Evolutionary conservation across 53 echinoderm and acorn worm genomes (phyloP), one percentile per base, ranked within the genome.

Genomic region (Zoroaster sp.): DNA sequence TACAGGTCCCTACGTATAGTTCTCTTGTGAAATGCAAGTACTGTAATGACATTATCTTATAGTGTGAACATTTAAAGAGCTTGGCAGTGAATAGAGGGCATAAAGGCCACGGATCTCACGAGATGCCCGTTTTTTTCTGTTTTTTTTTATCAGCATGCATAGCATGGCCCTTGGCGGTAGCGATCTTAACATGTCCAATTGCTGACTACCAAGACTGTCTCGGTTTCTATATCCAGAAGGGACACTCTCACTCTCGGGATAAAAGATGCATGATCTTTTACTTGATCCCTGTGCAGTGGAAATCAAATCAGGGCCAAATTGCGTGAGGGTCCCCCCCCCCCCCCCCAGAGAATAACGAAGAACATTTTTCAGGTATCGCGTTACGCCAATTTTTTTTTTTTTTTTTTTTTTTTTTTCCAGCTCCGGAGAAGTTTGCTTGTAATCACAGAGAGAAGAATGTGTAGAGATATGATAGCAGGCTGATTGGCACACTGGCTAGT

Each of bases 241-340:
- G 85, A 85, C 85, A 71, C 85, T 35, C 85, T 46, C 85, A 40
- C 85, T 68, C n/a, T 49, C 38, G 44, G 71, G 69, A 85, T 85
- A 85, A 85, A 85, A 85, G 85, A 69, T 70, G 70, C 85, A 69
- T 72, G 85, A 85, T 85, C 72, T 71, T 71, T 71, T 33, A 46
- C 72, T 59, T 85, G 85, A 85, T 70, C 85, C 78, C 53, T 47
- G 70, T 35, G 85, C 85, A 66, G 46, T 71, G 69, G 85, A 72
- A 85, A 85, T 85, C 85, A 85, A 85, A 85, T 85, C 85, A 71
- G 85, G 54, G 37, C 85, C 71, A 85, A 85, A 85, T 85, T 85
- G 85, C 85, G n/a, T 71, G 70, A 35, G 66, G 85, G 85, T 85
- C 70, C 85, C 59, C 1, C n/a, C n/a, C n/a, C n/a, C n/a, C n/a